phyloP scores from a whole-genome alignment of 2,113 vertebrate genomes.

The Saiga tatarica region DNA sequence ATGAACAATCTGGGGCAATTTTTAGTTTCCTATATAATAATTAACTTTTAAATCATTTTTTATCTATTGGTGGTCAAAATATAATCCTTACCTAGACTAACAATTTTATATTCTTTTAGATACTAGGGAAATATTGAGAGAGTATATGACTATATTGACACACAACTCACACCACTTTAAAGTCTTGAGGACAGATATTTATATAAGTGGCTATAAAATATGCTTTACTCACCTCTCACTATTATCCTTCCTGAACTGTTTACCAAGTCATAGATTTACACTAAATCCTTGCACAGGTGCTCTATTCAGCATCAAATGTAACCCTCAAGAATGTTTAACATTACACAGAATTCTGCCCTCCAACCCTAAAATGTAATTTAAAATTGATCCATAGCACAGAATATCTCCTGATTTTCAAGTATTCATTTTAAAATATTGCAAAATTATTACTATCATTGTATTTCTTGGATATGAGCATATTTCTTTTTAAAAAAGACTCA shows the following conservation, averaged over 20 bases:
- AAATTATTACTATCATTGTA: background rate
- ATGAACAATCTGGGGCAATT: too few species aligned
- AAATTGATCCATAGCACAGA: background rate
- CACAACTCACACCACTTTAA: background rate
- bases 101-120: background rate
- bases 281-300: fast-evolving
- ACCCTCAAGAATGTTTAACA: background rate
- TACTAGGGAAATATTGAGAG: background rate
- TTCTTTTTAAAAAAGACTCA: background rate
- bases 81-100: background rate
- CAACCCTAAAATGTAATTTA: background rate
- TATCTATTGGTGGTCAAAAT: background rate
- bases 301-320: background rate
- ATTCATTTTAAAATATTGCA: background rate
- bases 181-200: background rate
- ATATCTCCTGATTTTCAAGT: background rate
- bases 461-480: background rate
- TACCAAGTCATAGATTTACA: background rate
- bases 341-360: background rate
- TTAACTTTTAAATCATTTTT: background rate
- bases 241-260: background rate
- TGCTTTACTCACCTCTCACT: background rate
- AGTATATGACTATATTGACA: background rate
- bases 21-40: background rate
- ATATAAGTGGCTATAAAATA: background rate